Evolutionary conservation across 2,113 vertebrate species (phyloP), one percentile per base, ranked within the genome.

Genomic region (Lamprotornis superbus): DNA sequence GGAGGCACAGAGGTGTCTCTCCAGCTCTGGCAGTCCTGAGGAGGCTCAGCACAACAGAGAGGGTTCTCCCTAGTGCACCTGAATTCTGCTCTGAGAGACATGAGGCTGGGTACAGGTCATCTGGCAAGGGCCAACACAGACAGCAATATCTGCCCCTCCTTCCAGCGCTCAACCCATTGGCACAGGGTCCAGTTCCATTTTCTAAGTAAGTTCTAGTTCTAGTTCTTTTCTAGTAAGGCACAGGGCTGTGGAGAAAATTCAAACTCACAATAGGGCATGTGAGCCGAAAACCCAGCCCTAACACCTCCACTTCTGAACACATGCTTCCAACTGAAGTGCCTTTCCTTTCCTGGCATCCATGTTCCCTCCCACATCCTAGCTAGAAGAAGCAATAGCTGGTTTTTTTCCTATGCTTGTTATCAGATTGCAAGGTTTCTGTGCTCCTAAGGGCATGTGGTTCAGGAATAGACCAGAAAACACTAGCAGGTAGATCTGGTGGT

Each of bases 71-170:
- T 19, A 19, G 25, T 4, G 10, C 3, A 5, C 24, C 47, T n/a
- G 57, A 86, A 30, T 22, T 78, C 47, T 87, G 61, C 42, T 46
- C 70, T 28, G 49, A 81, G 31, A 83, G 25, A 65, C 23, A 25
- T 0, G 0, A 73, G 15, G n/a, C 7, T 28, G 27, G 46, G 30
- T 23, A 37, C 42, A 2, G 6, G 46, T 35, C 11, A 2, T 33
- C 17, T 76, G 57, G 23, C 30, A 78, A 19, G 28, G 40, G 44
- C 39, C n/a, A 61, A 37, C 18, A 15, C 0, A 46, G n/a, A 31
- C 28, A 52, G 50, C 55, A 60, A 0, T 11, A 78, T 27, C 12
- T 89, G 39, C 22, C 10, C 13, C 4, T 2, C 3, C 3, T 9
- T 9, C 37, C 63, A 79, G 40, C 0, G 2, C 61, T 69, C 52